Base-by-base conservation (phyloP, 2,797 vertebrate genomes). In the Sebastes glaucus region DNA sequence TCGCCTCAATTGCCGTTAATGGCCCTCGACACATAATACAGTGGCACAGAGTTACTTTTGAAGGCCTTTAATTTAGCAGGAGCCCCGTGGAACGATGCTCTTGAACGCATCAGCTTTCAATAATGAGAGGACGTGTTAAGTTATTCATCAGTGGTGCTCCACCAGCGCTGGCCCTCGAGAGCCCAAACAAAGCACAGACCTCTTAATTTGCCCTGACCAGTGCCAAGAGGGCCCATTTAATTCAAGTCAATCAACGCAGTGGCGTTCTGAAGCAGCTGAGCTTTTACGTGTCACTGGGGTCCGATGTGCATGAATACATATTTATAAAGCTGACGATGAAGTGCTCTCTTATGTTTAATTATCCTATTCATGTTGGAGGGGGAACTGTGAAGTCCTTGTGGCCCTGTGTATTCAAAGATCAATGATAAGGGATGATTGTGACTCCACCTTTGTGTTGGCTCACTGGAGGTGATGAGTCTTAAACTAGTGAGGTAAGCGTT, bases 61-160 rank as follows among this genome's bases (percentile, higher is more conserved):
- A 87, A 89, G 81, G 75, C 71, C 62, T 91, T 88, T 89, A 80
- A 88, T 83, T 84, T 71, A 69, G 57, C 60, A 53, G 82, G 25
- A 68, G 62, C 70, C 65, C 66, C 13, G 3, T 74, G 82, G 75
- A 74, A 78, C 20, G 52, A 74, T 77, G 78, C 87, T 75, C 82
- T 87, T 84, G 70, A 91, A 88, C 86, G 83, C 83, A 78, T 83
- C 84, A 78, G 74, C 75, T 90, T 91, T 91, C 88, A 82, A 81
- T 93, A 89, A 92, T 83, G 84, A 88, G 80, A 83, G 83, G 68
- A 88, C 28, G 56, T 77, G 82, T 60, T 93, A 89, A 90, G 91
- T 93, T 93, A 94, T 93, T 94, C 73, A 94, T 94, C 88, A 93
- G 79, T 13, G 46, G 78, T 27, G 62, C 81, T 80, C 59, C 18